Evolutionary conservation across 2,113 vertebrate genomes (phyloP), one percentile per base, ranked within the genome.

Genomic region (Corapipo altera): DNA sequence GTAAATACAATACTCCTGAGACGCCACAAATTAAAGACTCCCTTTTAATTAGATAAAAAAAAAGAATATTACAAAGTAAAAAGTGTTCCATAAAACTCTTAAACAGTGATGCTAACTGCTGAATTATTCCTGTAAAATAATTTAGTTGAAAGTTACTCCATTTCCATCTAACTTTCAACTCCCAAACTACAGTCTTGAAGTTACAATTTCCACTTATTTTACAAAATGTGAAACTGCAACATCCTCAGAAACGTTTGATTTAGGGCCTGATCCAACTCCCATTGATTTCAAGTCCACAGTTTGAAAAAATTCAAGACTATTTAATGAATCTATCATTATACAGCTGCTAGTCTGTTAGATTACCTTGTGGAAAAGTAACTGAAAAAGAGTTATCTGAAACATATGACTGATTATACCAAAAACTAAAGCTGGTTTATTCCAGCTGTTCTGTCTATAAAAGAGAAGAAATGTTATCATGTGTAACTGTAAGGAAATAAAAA

Each of bases 1-100:
- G 65, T 74, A 96, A 97, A 97, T 79, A 67, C 15, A 93, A 64
- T 51, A 55, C 74, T 85, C 82, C 24, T 37, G 44, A 92, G 72
- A 90, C 15, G 64, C 9, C 13, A 73, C 19, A 89, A 52, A 93
- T 93, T 89, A 69, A 91, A 92, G 39, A 62, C 39, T 73, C 9
- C 5, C 7, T 96, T 85, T 95, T 91, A 91, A 64, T 96, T 21
- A 84, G n/a, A 23, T 54, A 65, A 92, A 79, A 37, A 37, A 58
- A 58, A 87, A 91, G 37, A 26, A 58, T 88, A 52, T 88, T 89
- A 18, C 35, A 66, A 79, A 93, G 70, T 84, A 66, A 49, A 52
- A 85, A 76, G 7, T 64, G 33, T 85, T 93, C 30, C 24, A 32
- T 43, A 79, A 70, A 87, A 27, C 39, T 83, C 39, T 85, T 75